phyloP scores from a whole-genome alignment of 2,113 vertebrate genomes.

The Hiodon tergisus region DNA sequence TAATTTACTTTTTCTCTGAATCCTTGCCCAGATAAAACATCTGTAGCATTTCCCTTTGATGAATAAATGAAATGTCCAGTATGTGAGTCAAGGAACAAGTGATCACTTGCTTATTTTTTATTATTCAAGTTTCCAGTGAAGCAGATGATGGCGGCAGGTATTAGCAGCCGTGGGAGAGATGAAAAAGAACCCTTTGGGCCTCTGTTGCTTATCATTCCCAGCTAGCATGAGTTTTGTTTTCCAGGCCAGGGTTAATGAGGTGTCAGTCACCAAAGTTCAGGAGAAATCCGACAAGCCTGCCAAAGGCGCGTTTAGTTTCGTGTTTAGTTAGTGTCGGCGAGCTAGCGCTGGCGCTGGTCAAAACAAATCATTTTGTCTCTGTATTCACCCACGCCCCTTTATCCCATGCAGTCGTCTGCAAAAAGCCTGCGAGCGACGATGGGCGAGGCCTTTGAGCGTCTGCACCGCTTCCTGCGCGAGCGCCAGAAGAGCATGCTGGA shows the following conservation, averaged over 20 bases:
- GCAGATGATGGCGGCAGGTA: not conserved
- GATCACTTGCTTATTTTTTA: not conserved
- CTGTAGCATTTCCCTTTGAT: not conserved
- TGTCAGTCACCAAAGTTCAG: not conserved
- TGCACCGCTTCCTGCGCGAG: slow-evolving; percentile 88
- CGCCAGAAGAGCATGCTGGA: slow-evolving; percentile 98
- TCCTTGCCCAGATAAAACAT: not conserved
- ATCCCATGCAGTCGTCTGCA: slow-evolving; percentile 75
- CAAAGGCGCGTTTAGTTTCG: not conserved
- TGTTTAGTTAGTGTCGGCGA: not conserved
- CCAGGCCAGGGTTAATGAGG: not conserved
- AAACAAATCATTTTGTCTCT: not conserved
- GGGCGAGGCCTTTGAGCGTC: slow-evolving; percentile 83
- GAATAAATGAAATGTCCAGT: not conserved
- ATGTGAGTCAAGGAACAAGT: not conserved
- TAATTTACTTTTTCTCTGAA: not conserved
- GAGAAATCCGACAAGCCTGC: not conserved
- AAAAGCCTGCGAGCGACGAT: slow-evolving; percentile 89
- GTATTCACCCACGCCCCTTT: not conserved
- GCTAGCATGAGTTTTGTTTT: not conserved
- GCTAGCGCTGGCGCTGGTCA: not conserved
- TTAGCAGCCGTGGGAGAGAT: not conserved
- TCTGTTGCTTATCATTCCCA: not conserved
- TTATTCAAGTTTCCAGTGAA: not conserved
- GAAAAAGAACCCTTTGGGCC: not conserved